Evolutionary conservation across 2,888 invertebrate genomes (phyloP), one percentile per base, ranked within the genome.

Genomic region (Lycia hirtaria): DNA sequence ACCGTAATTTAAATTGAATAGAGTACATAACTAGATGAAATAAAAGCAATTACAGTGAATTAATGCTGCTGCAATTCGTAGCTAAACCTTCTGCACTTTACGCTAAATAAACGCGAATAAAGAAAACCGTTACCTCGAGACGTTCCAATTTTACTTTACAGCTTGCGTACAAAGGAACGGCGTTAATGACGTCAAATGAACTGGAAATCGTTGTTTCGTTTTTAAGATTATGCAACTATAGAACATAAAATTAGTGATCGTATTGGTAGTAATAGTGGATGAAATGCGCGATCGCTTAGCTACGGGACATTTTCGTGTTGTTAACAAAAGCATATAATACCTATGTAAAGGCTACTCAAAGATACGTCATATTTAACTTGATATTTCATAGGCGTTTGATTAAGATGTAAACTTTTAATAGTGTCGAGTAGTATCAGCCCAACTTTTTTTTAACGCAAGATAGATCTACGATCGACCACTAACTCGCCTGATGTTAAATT

Each of bases 291-390:
- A 60, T 62, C 14, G 48, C 35, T 48, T 35, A 41, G 41, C 64
- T 63, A 67, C n/a, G 60, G 65, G 62, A 56, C 69, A 60, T 55
- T 61, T 60, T 66, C 58, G 67, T 59, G 60, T 51, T 67, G 49
- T 73, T 81, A 81, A 85, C 83, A 22, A 85, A n/a, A 83, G 85
- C 83, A 83, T 84, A 84, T 85, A 3, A 24, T 24, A 9, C 1
- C 24, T 24, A 2, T 24, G 5, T 24, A 9, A 7, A 3, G 24
- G n/a, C n/a, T n/a, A n/a, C n/a, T n/a, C n/a, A n/a, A n/a, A n/a
- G n/a, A n/a, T n/a, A n/a, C n/a, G n/a, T n/a, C n/a, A n/a, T n/a
- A n/a, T n/a, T n/a, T n/a, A n/a, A n/a, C n/a, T n/a, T n/a, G n/a
- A n/a, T n/a, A n/a, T n/a, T n/a, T n/a, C n/a, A n/a, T n/a, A n/a